Percentiles rank a stretch among this genome's conserved stretches.
Conservation (phyloP, 2,797 vertebrate genomes). For the Centropyge bicolor region DNA sequence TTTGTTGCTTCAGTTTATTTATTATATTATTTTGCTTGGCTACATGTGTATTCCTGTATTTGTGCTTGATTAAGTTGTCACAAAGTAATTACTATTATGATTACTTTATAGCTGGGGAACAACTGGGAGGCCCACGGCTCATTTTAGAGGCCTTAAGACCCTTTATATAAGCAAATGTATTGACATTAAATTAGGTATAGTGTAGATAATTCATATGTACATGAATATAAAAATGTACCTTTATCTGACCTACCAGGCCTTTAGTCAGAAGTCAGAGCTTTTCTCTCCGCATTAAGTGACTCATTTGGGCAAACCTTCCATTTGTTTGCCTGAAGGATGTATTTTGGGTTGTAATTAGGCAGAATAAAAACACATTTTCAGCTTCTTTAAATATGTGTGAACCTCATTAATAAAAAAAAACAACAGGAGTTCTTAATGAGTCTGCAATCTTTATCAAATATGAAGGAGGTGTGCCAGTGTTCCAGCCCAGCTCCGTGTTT, state of each 20-base stretch:
- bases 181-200: not conserved
- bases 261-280: not conserved
- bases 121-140: not conserved
- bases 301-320: not conserved
- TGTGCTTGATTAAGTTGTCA: not conserved
- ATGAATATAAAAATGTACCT: too few relatives aligned
- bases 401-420: slow-evolving; percentile 7
- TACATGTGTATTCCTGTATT: not conserved
- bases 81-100: not conserved
- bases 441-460: slow-evolving; percentile 21
- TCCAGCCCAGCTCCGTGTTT: slow-evolving; percentile 16
- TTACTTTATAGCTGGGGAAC: not conserved
- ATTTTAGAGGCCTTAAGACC: not conserved
- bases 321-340: not conserved
- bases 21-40: not conserved
- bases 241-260: not conserved
- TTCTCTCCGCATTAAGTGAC: not conserved
- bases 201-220: too few relatives aligned
- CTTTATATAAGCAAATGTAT: too few relatives aligned
- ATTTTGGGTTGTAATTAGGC: not conserved
- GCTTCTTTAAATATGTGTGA: slow-evolving; percentile 14
- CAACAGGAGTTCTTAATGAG: slow-evolving; percentile 9
- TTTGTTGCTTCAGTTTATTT: not conserved
- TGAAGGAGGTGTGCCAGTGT: not conserved
- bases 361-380: slow-evolving; percentile 2